phyloP scores from a whole-genome alignment of 2,797 vertebrate genomes.

The Rhynchonycteris naso region DNA sequence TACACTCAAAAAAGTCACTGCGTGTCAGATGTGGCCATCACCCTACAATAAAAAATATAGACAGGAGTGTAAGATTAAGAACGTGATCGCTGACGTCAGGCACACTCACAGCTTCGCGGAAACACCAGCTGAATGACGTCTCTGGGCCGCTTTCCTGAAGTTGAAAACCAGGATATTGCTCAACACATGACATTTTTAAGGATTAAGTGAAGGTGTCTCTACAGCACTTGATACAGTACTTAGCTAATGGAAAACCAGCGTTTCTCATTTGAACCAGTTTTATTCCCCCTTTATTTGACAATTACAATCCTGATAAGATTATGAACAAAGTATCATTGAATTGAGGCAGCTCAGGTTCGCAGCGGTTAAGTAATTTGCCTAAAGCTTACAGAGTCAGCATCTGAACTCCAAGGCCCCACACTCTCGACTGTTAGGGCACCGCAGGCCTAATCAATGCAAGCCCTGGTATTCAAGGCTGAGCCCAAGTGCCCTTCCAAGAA shows the following conservation, averaged over 20 bases:
- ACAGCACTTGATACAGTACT: neutral
- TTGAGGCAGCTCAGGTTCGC: neutral
- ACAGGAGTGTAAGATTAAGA: neutral
- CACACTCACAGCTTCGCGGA: neutral
- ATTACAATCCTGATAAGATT: neutral
- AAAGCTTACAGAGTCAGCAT: neutral
- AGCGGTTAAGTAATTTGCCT: neutral
- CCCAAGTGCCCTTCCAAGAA: neutral
- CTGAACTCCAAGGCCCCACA: neutral
- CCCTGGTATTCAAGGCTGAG: accelerated
- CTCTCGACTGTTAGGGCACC: neutral
- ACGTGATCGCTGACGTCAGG: neutral
- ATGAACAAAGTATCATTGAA: neutral
- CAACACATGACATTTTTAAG: neutral
- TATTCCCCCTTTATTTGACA: neutral
- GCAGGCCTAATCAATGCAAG: neutral
- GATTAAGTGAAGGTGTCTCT: neutral
- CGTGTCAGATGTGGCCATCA: neutral
- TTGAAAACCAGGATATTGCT: neutral
- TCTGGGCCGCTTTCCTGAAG: neutral
- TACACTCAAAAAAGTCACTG: neutral
- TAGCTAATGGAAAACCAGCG: neutral
- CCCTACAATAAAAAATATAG: neutral
- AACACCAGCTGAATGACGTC: neutral
- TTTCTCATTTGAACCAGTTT: neutral